Percentiles rank a stretch among this genome's conserved stretches.
These are phyloP conservation scores for Melangyna quadrimaculata DNA, from an alignment of 2,888 invertebrate species.

Conservation along the genomic window DNA sequence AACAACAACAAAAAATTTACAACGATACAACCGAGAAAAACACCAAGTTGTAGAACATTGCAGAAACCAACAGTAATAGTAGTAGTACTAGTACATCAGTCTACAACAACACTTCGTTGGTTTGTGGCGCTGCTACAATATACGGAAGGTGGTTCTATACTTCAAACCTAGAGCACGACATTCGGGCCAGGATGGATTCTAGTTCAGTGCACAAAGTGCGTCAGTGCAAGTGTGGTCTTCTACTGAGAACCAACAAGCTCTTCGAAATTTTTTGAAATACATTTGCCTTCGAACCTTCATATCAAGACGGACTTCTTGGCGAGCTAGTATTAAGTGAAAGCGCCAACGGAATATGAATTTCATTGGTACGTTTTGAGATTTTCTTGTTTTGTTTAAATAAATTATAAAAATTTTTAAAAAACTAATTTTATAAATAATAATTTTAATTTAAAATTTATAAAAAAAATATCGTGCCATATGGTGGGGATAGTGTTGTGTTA, in stretches of 20 bases:
- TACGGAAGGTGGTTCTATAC: conserved; percentile 16
- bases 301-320: conserved; percentile 79
- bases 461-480: conserved; percentile 52
- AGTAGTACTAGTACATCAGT: conserved; percentile 62
- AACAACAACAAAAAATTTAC: neutral
- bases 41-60: conserved; percentile 61
- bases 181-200: conserved; percentile 73
- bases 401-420: neutral
- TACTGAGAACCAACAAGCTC: conserved; percentile 69
- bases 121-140: conserved; percentile 32
- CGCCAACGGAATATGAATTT: conserved; percentile 82
- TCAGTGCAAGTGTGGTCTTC: conserved; percentile 77
- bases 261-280: conserved; percentile 61
- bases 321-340: conserved; percentile 81
- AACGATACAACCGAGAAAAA: conserved; percentile 35
- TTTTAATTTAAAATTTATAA: neutral
- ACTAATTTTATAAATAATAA: conserved; percentile 1
- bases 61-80: conserved; percentile 62
- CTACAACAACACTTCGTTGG: conserved; percentile 64
- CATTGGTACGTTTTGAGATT: conserved; percentile 80
- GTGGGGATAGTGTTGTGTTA: conserved; percentile 33
- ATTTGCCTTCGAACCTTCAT: conserved; percentile 62
- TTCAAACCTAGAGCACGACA: conserved; percentile 73
- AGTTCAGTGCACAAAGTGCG: conserved; percentile 78
- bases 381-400: conserved; percentile 13